phyloP scores from a whole-genome alignment of 30 jellyfish, hydroid and myxozoan species.

The Chrysaora quinquecirrha region DNA sequence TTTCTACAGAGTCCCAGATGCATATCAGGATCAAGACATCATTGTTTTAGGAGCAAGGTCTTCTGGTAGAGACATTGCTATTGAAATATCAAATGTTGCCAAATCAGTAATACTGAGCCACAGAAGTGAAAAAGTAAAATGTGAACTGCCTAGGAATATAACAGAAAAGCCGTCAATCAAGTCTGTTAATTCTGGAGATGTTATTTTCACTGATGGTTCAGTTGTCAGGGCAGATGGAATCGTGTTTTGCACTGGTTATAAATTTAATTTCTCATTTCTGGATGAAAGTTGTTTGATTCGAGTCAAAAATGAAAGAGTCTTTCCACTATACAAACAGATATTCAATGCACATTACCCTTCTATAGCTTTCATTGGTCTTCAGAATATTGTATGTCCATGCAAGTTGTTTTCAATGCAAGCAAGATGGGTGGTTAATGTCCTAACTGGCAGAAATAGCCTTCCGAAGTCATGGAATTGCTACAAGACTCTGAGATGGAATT shows the following conservation, averaged over 20 bases:
- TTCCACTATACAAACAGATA: conserved; percentile 79
- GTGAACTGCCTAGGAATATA: conserved; percentile 43
- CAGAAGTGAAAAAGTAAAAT: conserved; percentile 15
- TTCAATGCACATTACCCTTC: conserved; percentile 72
- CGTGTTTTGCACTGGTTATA: conserved; percentile 81
- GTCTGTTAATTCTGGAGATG: conserved; percentile 43
- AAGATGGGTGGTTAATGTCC: conserved; percentile 53
- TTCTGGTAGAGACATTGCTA: conserved; percentile 86
- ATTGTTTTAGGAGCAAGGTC: conserved; percentile 81
- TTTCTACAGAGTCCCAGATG: conserved; percentile 75
- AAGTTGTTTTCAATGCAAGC: conserved; percentile 72
- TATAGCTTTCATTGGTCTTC: conserved; percentile 77
- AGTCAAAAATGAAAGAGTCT: conserved; percentile 49
- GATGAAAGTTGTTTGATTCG: conserved; percentile 41
- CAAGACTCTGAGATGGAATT: conserved; percentile 29
- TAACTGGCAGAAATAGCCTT: conserved; percentile 35
- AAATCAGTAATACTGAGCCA: conserved; percentile 63
- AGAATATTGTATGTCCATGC: conserved; percentile 58
- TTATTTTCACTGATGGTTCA: conserved; percentile 63
- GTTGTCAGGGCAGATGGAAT: conserved; percentile 56
- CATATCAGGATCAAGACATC: conserved; percentile 47
- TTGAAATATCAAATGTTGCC: conserved; percentile 69
- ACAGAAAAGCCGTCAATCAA: conserved; percentile 48
- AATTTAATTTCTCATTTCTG: conserved; percentile 76
- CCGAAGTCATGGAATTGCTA: conserved; percentile 73